These are phyloP conservation scores for Meiosimyza decipiens DNA, from an alignment of 2,888 invertebrate genomes.

Conservation along the genomic window DNA sequence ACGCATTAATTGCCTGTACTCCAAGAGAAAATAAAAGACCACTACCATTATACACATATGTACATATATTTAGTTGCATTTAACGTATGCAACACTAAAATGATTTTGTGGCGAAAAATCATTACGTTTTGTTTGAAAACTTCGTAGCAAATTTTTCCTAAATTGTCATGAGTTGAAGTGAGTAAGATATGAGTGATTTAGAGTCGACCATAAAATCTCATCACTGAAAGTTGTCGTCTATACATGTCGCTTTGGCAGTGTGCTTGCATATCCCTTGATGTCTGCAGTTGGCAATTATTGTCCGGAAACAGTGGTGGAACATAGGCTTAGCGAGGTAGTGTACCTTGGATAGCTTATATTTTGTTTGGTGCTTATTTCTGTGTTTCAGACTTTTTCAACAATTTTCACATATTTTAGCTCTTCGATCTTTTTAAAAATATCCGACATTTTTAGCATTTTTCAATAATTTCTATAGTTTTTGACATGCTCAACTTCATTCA, in stretches of 20 bases:
- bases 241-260: too few species aligned
- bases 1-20: too few species aligned
- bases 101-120: not conserved
- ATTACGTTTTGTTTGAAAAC: not conserved
- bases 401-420: too few species aligned
- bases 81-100: not conserved
- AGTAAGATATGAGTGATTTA: slow-evolving; percentile 3
- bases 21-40: not conserved
- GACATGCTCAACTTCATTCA: too few species aligned
- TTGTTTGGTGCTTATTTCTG: too few species aligned
- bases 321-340: too few species aligned
- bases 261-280: not conserved
- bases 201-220: not conserved
- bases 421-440: too few species aligned
- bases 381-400: too few species aligned
- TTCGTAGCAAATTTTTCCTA: not conserved
- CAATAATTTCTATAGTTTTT: too few species aligned
- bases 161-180: too few species aligned
- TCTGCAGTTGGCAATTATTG: slow-evolving; percentile 26
- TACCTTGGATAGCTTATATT: too few species aligned
- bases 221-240: not conserved
- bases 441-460: too few species aligned
- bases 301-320: not conserved
- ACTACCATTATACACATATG: not conserved
- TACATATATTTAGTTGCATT: not conserved